These are phyloP conservation scores for Neuroterus valhalla DNA, from an alignment of 1,140 invertebrate species.

Conservation along the genomic window DNA sequence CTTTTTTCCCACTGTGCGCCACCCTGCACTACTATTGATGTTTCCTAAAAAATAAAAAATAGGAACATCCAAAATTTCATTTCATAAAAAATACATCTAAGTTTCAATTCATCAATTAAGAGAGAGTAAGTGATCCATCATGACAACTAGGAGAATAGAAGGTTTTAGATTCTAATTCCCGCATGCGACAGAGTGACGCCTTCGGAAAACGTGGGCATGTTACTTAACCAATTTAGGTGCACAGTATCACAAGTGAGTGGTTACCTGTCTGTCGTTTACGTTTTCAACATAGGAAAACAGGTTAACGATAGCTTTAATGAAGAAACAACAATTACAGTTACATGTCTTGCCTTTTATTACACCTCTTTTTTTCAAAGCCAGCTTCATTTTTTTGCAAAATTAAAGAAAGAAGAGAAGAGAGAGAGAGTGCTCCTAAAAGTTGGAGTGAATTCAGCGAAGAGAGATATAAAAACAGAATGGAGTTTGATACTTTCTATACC, in stretches of 20 bases:
- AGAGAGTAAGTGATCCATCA: neutral
- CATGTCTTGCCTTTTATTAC: neutral
- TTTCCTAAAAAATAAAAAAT: no score
- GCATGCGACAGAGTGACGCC: constrained; percentile 22
- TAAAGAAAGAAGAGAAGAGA: no score
- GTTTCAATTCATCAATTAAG: neutral
- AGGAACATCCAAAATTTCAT: no score
- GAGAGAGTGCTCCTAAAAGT: no score
- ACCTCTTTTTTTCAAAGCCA: neutral
- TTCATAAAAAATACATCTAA: no score
- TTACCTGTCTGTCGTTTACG: constrained; percentile 16
- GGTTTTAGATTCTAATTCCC: neutral
- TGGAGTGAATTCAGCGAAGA: no score
- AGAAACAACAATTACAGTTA: constrained; percentile 24
- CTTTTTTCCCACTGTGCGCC: no score
- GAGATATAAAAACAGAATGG: no score
- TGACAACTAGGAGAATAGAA: neutral
- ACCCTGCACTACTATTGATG: no score
- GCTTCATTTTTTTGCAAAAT: neutral
- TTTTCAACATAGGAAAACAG: constrained; percentile 25
- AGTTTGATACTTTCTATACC: no score
- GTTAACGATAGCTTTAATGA: constrained; percentile 26
- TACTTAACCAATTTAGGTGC: constrained; percentile 27
- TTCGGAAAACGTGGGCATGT: constrained; percentile 26
- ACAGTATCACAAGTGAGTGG: constrained; percentile 21